Base-by-base conservation (phyloP, 2,888 invertebrate genomes). In the Altica lythri region DNA sequence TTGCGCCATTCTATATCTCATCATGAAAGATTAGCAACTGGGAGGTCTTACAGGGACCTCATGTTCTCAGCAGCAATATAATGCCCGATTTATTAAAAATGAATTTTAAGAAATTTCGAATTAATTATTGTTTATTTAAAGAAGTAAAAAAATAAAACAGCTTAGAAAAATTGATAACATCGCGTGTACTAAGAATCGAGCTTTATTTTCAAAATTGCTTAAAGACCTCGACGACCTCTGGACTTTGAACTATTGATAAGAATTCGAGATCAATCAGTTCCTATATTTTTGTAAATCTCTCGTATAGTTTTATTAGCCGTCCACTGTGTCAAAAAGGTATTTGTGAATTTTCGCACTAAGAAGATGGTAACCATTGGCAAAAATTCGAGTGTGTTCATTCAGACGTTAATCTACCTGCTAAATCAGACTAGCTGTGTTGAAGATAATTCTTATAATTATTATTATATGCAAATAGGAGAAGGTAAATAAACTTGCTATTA, bases 401-500 rank as follows among this genome's bases (percentile, higher is more conserved):
- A 71, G 42, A 73, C 73, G 2, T 55, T 74, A 10, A 67, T 73
- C 59, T 72, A 67, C 47, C 65, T 74, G 52, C 64, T 72, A 68
- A 73, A 72, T 58, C 73, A 73, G 58, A 67, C 72, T 29, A 70
- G 19, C 6, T 3, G 25, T 12, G 40, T 69, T 38, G 60, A 70
- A 38, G 70, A 73, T 16, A 63, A 60, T 12, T 72, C 73, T 4
- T 75, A 75, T 51, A 77, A 75, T 58, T 75, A 74, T 63, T 77
- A 77, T 61, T 75, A 70, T 53, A 65, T 73, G 60, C 70, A 73
- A 59, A 73, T 76, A 48, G 75, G 74, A 40, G 71, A 73, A 72
- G 73, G 77, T 77, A 67, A 27, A 54, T 40, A 53, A 45, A 45
- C 12, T 22, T 22, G 22, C 8, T 22, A 4, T 5, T 8, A 22